Evolutionary conservation across 2,888 invertebrate species (phyloP), one percentile per base, ranked within the genome.

Genomic region (Beris chalybata): DNA sequence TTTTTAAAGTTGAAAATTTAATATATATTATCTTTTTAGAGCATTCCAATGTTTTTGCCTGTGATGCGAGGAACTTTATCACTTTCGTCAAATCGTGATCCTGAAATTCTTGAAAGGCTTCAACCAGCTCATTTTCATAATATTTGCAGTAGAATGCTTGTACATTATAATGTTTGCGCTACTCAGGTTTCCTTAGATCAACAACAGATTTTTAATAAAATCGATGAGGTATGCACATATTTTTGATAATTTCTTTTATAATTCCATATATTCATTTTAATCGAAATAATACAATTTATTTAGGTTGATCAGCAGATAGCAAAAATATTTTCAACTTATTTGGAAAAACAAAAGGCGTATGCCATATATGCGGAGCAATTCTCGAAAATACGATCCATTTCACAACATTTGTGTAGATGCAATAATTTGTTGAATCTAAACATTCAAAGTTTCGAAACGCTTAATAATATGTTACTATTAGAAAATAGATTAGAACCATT

Each of bases 1-100:
- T 32, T 32, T 32, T 4, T 4, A 38, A 22, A 15, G 1, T n/a
- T 22, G 4, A 57, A 2, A 4, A 57, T 30, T 53, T 22, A 1
- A 22, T 22, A 22, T 22, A 22, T 22, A 22, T 22, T 22, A 13
- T 48, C 48, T 43, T 55, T 48, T 22, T 82, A 92, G 85, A 89
- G 86, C 72, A 95, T 96, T 73, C 95, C 96, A 3, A 92, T 93
- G 80, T 96, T 97, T 79, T 81, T 95, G 64, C 97, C 97, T 0
- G 94, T 97, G 57, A 93, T 97, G 88, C 82, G 95, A 47, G 94
- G 93, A 0, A 92, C 94, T 0, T 80, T 95, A 1, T 93, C 93
- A 50, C 81, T 94, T 63, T 92, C 95, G 0, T 91, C 92, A 0
- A 89, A 91, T 0, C 84, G 93, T 55, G 95, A 96, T 78, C 90